Evolutionary conservation across 2,797 vertebrate species (phyloP), one percentile per base, ranked within the genome.

Genomic region (Gila robusta): DNA sequence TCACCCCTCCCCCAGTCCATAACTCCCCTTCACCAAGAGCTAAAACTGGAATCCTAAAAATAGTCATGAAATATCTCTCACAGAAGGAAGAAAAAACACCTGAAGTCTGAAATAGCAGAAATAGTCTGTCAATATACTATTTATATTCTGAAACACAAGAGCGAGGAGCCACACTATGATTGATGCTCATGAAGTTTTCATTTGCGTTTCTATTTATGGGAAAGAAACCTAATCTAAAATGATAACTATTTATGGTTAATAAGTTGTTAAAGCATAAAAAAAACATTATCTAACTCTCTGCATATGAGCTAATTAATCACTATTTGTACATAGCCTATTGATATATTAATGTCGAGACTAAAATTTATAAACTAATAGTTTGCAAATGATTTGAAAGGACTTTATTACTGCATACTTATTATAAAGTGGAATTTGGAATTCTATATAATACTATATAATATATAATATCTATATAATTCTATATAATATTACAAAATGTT

Each of bases 21-120:
- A 76, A 69, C 79, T 76, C 79, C 79, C 73, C 76, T 79, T 54
- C 9, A 69, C 85, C 79, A 82, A 84, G 86, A 26, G 71, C 88
- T 91, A 91, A 87, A 92, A 79, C 32, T 12, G 81, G 86, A 90
- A 73, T 69, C 76, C 89, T 90, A 91, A 90, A 91, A 92, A 92
- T 92, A 93, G 87, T 87, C 85, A 62, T 17, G 47, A 79, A 81
- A 87, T 79, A 87, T 88, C 87, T 91, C 86, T 91, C 89, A 89
- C 85, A 82, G 28, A 56, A n/a, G 54, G 49, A 72, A 35, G 32
- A 81, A 83, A 87, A 88, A 88, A 74, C 88, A 91, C 90, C 91
- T 91, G 66, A 90, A 88, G 91, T 83, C 90, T 89, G 88, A 91
- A 89, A 91, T 89, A 91, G 88, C 81, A 84, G 83, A 39, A 26